Conservation (phyloP, 1,140 invertebrate genomes). For the Solen grandis region DNA sequence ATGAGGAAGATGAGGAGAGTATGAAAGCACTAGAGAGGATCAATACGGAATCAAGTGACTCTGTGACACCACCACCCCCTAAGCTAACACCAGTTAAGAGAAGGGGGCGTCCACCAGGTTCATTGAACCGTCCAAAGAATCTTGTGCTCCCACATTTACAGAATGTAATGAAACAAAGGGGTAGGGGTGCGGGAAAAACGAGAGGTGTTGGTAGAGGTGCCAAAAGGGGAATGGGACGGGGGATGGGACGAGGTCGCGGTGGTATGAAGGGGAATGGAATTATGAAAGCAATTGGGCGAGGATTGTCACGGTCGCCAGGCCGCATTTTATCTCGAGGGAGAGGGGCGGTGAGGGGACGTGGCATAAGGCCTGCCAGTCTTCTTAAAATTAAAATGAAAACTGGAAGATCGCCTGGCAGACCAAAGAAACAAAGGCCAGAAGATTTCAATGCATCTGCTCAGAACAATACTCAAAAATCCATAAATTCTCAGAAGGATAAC, state of each 20-base stretch:
- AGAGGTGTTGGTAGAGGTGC: slow-evolving; percentile 8
- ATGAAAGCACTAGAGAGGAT: slow-evolving; percentile 29
- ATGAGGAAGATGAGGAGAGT: slow-evolving; percentile 23
- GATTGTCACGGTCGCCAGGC: slow-evolving; percentile 19
- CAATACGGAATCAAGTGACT: slow-evolving; percentile 39
- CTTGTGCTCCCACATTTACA: slow-evolving; percentile 48
- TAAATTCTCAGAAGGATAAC: slow-evolving; percentile 36
- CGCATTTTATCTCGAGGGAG: slow-evolving; percentile 22
- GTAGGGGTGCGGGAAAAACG: slow-evolving; percentile 19
- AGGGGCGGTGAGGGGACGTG: slow-evolving; percentile 30
- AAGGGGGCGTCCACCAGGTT: slow-evolving; percentile 37
- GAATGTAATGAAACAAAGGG: slow-evolving; percentile 39
- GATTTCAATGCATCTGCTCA: background rate
- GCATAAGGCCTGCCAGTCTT: background rate
- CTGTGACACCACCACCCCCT: slow-evolving; percentile 38
- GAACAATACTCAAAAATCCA: slow-evolving; percentile 50
- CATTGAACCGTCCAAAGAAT: slow-evolving; percentile 43
- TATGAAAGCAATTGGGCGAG: slow-evolving; percentile 44
- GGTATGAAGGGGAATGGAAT: background rate
- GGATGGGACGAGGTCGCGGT: slow-evolving; percentile 8
- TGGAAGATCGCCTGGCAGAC: slow-evolving; percentile 40
- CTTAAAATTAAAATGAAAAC: slow-evolving; percentile 49
- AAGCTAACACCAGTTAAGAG: slow-evolving; percentile 40
- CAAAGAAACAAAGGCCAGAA: background rate
- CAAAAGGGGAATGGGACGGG: slow-evolving; percentile 31